phyloP scores from a whole-genome alignment of 53 echinoderm and acorn worm genomes.

The Paracentrotus lividus region DNA sequence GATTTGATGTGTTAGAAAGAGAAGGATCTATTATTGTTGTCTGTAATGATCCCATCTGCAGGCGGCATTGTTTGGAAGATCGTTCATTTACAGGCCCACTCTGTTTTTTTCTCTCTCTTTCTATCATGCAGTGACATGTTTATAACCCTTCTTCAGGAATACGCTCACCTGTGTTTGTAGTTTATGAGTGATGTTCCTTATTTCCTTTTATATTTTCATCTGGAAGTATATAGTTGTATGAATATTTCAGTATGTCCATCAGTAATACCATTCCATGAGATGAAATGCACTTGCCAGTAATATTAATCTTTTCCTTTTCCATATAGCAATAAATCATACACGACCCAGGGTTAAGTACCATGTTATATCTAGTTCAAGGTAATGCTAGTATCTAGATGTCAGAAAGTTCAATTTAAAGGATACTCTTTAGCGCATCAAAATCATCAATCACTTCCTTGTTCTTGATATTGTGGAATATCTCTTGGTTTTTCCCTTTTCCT shows the following conservation, averaged over 20 bases:
- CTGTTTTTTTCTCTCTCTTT: background rate
- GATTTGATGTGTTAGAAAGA: slow-evolving; percentile 60
- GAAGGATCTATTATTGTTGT: slow-evolving; percentile 24
- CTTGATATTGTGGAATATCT: background rate
- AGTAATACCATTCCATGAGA: slow-evolving; percentile 30
- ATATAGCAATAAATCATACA: slow-evolving; percentile 52
- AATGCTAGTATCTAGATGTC: slow-evolving; percentile 2
- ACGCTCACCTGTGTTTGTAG: slow-evolving; percentile 54
- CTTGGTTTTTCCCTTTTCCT: background rate
- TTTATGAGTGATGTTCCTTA: slow-evolving; percentile 65
- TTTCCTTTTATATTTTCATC: slow-evolving; percentile 55
- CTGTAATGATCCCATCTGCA: slow-evolving; percentile 57
- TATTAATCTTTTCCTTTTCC: slow-evolving; percentile 48
- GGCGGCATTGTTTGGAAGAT: slow-evolving; percentile 53
- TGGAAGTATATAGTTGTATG: slow-evolving; percentile 52
- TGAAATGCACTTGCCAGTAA: slow-evolving; percentile 32
- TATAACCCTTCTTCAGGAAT: slow-evolving; percentile 59
- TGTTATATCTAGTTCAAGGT: slow-evolving; percentile 51
- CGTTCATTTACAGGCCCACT: background rate
- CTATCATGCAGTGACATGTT: slow-evolving; percentile 31
- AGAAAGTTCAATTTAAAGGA: slow-evolving; percentile 19
- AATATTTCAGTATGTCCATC: slow-evolving; percentile 54
- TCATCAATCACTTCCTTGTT: slow-evolving; percentile 9
- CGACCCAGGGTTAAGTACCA: slow-evolving; percentile 6
- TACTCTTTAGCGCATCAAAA: background rate